Evolutionary conservation across 2,888 invertebrate genomes (phyloP), one percentile per base, ranked within the genome.

Genomic region (Trachelus tabidus): DNA sequence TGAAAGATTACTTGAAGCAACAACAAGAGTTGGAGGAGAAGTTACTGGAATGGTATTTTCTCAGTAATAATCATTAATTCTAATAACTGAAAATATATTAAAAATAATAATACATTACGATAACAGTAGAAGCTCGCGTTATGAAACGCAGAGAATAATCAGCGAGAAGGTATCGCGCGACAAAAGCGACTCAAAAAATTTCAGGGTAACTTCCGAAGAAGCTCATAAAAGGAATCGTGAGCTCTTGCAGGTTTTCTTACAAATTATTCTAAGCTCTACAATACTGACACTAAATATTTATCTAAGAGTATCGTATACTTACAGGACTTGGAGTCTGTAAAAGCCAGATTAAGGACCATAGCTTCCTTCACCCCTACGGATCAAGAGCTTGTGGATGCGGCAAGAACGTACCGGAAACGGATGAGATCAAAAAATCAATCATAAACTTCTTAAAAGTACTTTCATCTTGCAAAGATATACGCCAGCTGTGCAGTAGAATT

Each of bases 301-400:
- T 15, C 23, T 15, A 12, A 69, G 35, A 33, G 23, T 71, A 15
- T 73, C 15, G 4, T 30, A 75, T 37, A 34, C 68, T 75, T n/a
- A 31, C 75, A 90, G 90, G 89, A 90, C 75, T 80, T 90, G 82
- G 88, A 89, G 80, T 80, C 85, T 34, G 81, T 87, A 12, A 89
- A 87, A 78, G 90, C 90, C 37, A 86, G 90, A 56, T 76, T 91
- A 68, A 85, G 91, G 81, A 91, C 90, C 73, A 85, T 89, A 56
- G 87, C 89, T 9, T 86, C 88, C 11, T 91, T 88, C 75, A 86
- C 89, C 4, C 91, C 91, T 31, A 91, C 89, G 12, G 89, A 91
- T 76, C 87, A 88, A 75, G 90, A 91, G 78, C 87, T 91, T 30
- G 81, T 84, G 69, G 87, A 88, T 75, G 83, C 88, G 75, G 82